Evolutionary conservation across 2,888 invertebrate species (phyloP), one percentile per base, ranked within the genome.

Genomic region (Tricholauxania praeusta): DNA sequence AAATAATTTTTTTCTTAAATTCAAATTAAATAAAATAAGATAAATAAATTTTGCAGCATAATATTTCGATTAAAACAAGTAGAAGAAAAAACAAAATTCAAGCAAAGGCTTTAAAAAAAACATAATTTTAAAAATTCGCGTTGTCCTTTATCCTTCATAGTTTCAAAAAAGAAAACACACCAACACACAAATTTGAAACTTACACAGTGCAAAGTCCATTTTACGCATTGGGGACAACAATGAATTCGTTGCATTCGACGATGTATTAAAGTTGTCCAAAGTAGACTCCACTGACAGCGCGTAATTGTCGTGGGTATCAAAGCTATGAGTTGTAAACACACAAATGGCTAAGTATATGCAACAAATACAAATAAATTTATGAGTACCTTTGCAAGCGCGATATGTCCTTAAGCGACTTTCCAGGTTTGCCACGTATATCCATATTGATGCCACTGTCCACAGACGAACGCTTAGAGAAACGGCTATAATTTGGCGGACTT

Each of bases 121-220:
- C 80, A 84, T 83, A 88, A 88, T 83, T 83, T 82, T 86, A 88
- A 88, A 88, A 86, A 49, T 55, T 12, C 60, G 19, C 48, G 39
- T 48, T 47, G 55, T 55, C 32, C 55, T 68, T 57, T 49, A 10
- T 6, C 12, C 57, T 68, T 15, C 49, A 3, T n/a, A 52, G 52
- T 12, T 22, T 28, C 47, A 22, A n/a, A 12, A 12, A n/a, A 22
- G 12, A 1, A 63, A 39, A 55, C 14, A 15, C 7, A 39, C 4
- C 7, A 32, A 39, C 7, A 39, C 2, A 3, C 39, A 39, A 10
- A 10, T 1, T 39, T 10, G 10, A 48, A 79, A 89, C 95, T 95
- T 92, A 95, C 95, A 95, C 85, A 95, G 89, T 75, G 94, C 93
- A 86, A 94, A 92, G 84, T 95, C 95, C 93, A 94, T 94, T 87